phyloP scores from a whole-genome alignment of 2,888 invertebrate genomes.

The Mycogona germanica region DNA sequence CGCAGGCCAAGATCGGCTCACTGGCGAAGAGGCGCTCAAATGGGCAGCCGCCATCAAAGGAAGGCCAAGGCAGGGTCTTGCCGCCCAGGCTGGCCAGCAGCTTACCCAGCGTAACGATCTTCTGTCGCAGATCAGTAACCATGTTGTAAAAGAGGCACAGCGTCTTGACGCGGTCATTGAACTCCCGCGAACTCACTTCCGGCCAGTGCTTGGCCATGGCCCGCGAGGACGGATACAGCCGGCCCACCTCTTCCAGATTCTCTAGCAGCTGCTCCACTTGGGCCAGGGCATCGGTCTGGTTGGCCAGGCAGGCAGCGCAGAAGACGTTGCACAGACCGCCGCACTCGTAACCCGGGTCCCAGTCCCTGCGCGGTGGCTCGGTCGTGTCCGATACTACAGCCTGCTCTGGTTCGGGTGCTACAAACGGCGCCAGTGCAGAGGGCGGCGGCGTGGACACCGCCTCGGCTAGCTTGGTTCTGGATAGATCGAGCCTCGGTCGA shows the following conservation, averaged over 20 bases:
- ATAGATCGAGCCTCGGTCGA: too few relatives aligned
- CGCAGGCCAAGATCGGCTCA: background rate
- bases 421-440: conserved; percentile 25
- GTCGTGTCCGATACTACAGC: background rate
- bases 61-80: conserved; percentile 30
- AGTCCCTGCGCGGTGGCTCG: background rate
- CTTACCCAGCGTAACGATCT: conserved; percentile 50
- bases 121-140: conserved; percentile 67
- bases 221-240: conserved; percentile 69
- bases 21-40: conserved; percentile 6
- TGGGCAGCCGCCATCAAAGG: too few relatives aligned
- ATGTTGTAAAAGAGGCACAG: conserved; percentile 89
- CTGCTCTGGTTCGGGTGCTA: background rate
- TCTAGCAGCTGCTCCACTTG: conserved; percentile 59
- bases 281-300: conserved; percentile 58
- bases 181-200: conserved; percentile 48
- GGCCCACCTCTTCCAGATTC: conserved; percentile 59
- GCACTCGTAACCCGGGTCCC: conserved; percentile 5
- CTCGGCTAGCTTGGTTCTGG: too few relatives aligned
- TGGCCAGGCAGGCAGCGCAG: conserved; percentile 54
- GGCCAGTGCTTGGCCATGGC: conserved; percentile 64
- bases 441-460: conserved; percentile 56
- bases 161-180: conserved; percentile 56
- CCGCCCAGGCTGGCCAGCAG: conserved; percentile 30
- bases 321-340: conserved; percentile 38